Evolutionary conservation across 2,888 invertebrate species (phyloP).

Genomic region (Flexamia atlantica): DNA sequence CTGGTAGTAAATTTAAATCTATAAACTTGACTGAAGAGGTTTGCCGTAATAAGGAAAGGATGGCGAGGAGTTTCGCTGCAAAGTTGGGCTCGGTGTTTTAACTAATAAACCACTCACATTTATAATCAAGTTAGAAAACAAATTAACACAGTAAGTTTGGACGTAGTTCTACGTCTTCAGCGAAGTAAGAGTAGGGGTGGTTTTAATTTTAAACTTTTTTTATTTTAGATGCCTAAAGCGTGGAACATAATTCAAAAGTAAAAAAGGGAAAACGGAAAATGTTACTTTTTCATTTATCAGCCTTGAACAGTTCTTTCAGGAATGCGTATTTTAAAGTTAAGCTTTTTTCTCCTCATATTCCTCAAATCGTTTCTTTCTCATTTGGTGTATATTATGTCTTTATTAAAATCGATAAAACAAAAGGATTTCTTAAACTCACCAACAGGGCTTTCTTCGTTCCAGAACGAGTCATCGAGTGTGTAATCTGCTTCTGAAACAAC

Average conservation of each 20-base stretch:
- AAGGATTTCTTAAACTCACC: slow-evolving; percentile 89
- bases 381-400: too few relatives aligned
- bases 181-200: not conserved
- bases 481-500: slow-evolving; percentile 92
- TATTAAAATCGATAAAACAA: too few relatives aligned
- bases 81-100: slow-evolving; percentile 34
- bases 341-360: too few relatives aligned
- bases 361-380: too few relatives aligned
- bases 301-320: too few relatives aligned
- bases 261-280: too few relatives aligned
- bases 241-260: too few relatives aligned
- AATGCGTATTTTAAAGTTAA: too few relatives aligned
- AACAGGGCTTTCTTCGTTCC: slow-evolving; percentile 95
- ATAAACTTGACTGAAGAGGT: not conserved
- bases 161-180: not conserved
- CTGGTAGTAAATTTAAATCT: not conserved
- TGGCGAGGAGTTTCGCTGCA: not conserved
- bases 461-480: slow-evolving; percentile 94
- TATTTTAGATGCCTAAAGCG: too few relatives aligned
- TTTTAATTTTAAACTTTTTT: not conserved
- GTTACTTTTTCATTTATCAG: too few relatives aligned
- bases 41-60: not conserved
- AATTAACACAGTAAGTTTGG: slow-evolving; percentile 35
- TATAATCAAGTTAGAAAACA: slow-evolving; percentile 34
- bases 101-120: slow-evolving; percentile 43